A percentile compares a stretch with the other conserved stretches of the same genome.
Evolutionary conservation across 1,140 invertebrate genomes (phyloP).

Genomic region (Drosophila hydei): DNA sequence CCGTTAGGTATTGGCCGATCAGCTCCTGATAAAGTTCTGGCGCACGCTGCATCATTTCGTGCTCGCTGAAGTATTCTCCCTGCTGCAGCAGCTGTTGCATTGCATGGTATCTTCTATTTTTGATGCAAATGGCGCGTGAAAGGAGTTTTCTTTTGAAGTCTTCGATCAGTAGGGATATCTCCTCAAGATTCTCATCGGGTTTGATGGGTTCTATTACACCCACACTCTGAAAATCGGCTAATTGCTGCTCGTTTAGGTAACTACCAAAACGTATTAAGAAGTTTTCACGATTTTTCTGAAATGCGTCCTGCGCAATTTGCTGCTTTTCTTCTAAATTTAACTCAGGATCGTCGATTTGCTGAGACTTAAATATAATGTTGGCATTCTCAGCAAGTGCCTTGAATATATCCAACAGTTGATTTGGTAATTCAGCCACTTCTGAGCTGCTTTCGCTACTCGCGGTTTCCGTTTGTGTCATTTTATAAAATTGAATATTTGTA

Average conservation of each 20-base stretch:
- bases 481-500: constrained; percentile 43
- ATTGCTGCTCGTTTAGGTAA: constrained; percentile 88
- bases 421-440: constrained; percentile 16
- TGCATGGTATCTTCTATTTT: constrained; percentile 93
- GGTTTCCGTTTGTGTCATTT: constrained; percentile 58
- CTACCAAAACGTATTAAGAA: constrained; percentile 92
- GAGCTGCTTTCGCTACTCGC: constrained; percentile 15
- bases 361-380: constrained; percentile 88
- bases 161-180: constrained; percentile 86
- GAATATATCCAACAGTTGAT: constrained; percentile 63
- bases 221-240: constrained; percentile 87
- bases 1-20: constrained; percentile 92
- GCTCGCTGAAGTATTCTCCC: constrained; percentile 93
- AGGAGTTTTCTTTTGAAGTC: constrained; percentile 86
- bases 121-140: constrained; percentile 86
- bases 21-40: constrained; percentile 95
- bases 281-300: constrained; percentile 86
- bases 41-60: constrained; percentile 96
- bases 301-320: constrained; percentile 88
- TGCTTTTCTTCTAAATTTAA: constrained; percentile 88
- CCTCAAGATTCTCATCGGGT: constrained; percentile 84
- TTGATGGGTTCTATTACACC: constrained; percentile 32
- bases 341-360: constrained; percentile 91
- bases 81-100: constrained; percentile 90
- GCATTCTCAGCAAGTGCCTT: constrained; percentile 68